Evolutionary conservation across 2,113 vertebrate species (phyloP).

Genomic region (Triplophysa tibetana): DNA sequence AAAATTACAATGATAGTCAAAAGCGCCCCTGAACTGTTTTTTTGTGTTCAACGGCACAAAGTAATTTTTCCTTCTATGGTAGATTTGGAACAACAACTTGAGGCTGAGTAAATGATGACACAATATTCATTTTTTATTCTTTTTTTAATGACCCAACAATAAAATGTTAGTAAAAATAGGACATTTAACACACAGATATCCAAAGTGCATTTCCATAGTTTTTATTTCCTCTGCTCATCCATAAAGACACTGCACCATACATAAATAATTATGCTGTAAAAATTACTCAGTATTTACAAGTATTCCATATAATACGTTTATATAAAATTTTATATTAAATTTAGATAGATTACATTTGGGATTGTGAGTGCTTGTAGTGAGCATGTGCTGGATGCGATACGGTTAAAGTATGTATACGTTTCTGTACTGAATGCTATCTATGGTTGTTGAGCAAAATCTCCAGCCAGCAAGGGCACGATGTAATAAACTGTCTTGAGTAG

Average conservation of each 20-base stretch:
- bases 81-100: no score
- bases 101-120: no score
- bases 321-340: slow-evolving; percentile 99
- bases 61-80: no score
- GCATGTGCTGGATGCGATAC: slow-evolving; percentile 42
- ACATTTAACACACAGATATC: slow-evolving; percentile 81
- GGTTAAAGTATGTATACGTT: not conserved
- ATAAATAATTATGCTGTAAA: slow-evolving; percentile 99
- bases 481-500: slow-evolving; percentile 97
- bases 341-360: slow-evolving; percentile 94
- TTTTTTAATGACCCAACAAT: no score
- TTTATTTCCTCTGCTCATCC: slow-evolving; percentile 77
- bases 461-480: slow-evolving; percentile 97
- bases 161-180: slow-evolving; percentile 75
- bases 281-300: slow-evolving; percentile 99
- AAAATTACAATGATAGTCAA: no score
- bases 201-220: slow-evolving; percentile 92
- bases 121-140: no score
- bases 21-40: no score
- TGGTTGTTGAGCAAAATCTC: slow-evolving; percentile 92
- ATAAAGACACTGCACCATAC: slow-evolving; percentile 98
- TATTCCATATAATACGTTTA: slow-evolving; percentile 91
- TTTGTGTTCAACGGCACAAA: no score
- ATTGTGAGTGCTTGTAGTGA: slow-evolving; percentile 62
- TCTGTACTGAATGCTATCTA: slow-evolving; percentile 71